phyloP scores from a whole-genome alignment of 1,140 invertebrate genomes.

The Listronotus oregonensis region DNA sequence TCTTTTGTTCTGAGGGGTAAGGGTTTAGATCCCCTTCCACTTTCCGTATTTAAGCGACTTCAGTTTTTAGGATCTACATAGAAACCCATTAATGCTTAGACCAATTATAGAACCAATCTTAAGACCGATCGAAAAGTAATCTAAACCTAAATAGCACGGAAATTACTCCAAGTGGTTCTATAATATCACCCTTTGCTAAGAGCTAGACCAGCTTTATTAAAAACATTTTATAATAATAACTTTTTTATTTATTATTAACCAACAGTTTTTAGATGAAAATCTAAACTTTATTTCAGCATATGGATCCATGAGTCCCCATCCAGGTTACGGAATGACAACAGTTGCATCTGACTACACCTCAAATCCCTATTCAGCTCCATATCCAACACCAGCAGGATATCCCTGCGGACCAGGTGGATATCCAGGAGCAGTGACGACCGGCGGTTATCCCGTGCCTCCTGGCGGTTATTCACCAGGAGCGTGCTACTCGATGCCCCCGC shows the following conservation, averaged over 20 bases:
- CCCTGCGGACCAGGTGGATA: conserved; percentile 68
- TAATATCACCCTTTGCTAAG: too few species aligned
- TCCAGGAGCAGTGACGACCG: conserved; percentile 67
- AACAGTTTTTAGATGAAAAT: conserved; percentile 13
- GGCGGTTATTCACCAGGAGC: conserved; percentile 73
- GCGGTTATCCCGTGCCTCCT: conserved; percentile 61
- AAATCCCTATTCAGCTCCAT: conserved; percentile 73
- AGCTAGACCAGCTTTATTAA: background rate
- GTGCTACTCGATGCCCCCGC: conserved; percentile 84
- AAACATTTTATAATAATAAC: too few species aligned
- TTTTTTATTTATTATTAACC: too few species aligned
- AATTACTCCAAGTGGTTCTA: too few species aligned
- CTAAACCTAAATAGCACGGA: too few species aligned
- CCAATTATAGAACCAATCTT: too few species aligned
- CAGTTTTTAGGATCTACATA: too few species aligned
- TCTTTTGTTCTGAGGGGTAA: too few species aligned
- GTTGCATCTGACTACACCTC: conserved; percentile 78
- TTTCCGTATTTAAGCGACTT: too few species aligned
- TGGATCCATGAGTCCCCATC: conserved; percentile 79
- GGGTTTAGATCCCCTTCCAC: too few species aligned
- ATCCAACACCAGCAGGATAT: conserved; percentile 61
- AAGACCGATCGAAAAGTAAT: too few species aligned
- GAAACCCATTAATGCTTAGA: too few species aligned
- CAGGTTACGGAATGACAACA: conserved; percentile 76
- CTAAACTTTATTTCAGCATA: conserved; percentile 64